Evolutionary conservation across 2,888 invertebrate genomes (phyloP), one percentile per base, ranked within the genome.

Genomic region (Pogonocherus hispidulus): DNA sequence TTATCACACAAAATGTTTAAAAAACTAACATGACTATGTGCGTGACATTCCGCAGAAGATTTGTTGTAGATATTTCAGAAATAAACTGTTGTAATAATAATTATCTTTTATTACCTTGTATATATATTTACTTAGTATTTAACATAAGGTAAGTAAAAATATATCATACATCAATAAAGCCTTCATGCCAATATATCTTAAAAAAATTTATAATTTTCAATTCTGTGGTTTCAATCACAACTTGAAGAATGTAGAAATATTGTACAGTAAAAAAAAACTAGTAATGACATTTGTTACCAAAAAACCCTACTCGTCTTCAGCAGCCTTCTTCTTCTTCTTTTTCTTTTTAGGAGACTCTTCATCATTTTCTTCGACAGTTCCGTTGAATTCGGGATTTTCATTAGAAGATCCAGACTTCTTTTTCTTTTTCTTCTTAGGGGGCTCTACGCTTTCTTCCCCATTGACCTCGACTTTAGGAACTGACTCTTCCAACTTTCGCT

Each of bases 371-470:
- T 56, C 55, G 18, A 18, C 22, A 11, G 35, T 27, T 44, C 64
- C 46, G 14, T 55, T 64, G 19, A 47, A 18, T 18, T 64, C 56
- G 8, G 62, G 8, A 16, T 32, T 4, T 14, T 63, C 65, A 18
- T 66, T 63, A 3, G 35, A 55, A 27, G 14, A 9, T 20, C n/a
- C 6, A 6, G 59, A 56, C 32, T 68, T 74, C 59, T 71, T 76
- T 52, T 71, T 74, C 56, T 77, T 76, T 9, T 83, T 88, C 87
- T 91, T 77, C 52, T 75, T 76, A 6, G 71, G 66, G 3, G 75
- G 66, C 55, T 73, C 71, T 16, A 55, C 46, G 14, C 60, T 73
- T 8, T 72, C 75, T 2, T 63, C 79, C 16, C 78, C 79, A 35
- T 70, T 73, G 9, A 20, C 37, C 19, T 37, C 51, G 66, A 77